Conservation (phyloP, 2,888 invertebrate species). For the Leptinotarsa haldemani region DNA sequence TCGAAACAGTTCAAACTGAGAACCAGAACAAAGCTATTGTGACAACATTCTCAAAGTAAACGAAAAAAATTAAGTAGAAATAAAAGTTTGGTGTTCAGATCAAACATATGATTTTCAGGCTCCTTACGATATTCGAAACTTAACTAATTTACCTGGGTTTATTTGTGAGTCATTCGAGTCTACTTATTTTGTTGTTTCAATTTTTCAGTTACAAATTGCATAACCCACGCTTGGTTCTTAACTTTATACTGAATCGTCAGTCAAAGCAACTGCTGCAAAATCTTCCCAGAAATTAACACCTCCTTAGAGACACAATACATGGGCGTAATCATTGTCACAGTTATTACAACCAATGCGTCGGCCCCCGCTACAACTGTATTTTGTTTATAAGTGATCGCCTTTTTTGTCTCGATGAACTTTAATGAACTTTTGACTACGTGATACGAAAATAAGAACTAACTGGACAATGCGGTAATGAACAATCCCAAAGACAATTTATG, state of each 20-base stretch:
- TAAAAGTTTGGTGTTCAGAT: too few relatives aligned
- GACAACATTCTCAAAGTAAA: too few relatives aligned
- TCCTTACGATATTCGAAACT: too few relatives aligned
- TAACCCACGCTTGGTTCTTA: background rate
- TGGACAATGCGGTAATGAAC: conserved; percentile 2
- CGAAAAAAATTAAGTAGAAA: too few relatives aligned
- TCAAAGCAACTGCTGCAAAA: background rate
- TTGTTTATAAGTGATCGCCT: background rate
- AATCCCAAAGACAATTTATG: background rate
- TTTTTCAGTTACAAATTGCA: background rate
- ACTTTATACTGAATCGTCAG: background rate
- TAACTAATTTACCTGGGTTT: too few relatives aligned
- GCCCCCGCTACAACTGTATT: background rate
- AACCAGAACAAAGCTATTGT: too few relatives aligned
- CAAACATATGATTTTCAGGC: too few relatives aligned
- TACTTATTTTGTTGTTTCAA: background rate
- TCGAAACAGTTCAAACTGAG: too few relatives aligned
- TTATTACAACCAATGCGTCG: conserved; percentile 3
- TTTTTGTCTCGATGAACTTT: background rate
- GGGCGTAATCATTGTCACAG: background rate
- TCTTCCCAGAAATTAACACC: background rate
- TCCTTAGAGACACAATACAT: background rate
- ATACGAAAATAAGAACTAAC: background rate
- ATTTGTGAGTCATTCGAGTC: background rate
- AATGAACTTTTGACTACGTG: background rate